A percentile compares a stretch with the other conserved stretches of the same genome.
phyloP scores from a whole-genome alignment of 2,888 invertebrate genomes.

The Sisyra nigra region DNA sequence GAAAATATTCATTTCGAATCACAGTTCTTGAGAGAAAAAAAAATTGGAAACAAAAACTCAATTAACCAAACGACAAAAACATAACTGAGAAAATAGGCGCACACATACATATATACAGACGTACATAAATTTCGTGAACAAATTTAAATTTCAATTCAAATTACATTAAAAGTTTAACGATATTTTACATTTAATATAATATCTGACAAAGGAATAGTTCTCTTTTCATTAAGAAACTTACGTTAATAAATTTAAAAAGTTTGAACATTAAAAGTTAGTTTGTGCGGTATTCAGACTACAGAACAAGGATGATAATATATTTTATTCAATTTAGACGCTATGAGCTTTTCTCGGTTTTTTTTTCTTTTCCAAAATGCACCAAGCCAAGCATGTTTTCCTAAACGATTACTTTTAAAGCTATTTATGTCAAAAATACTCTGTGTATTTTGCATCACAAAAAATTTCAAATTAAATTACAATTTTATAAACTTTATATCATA shows the following conservation, averaged over 20 bases:
- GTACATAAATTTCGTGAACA: not conserved
- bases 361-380: too few relatives aligned
- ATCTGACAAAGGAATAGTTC: conserved; percentile 1
- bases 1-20: not conserved
- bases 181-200: conserved; percentile 2
- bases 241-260: conserved; percentile 7
- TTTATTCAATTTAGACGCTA: too few relatives aligned
- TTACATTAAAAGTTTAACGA: conserved; percentile 1
- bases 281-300: too few relatives aligned
- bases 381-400: too few relatives aligned
- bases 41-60: not conserved
- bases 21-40: not conserved
- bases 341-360: too few relatives aligned
- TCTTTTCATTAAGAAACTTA: not conserved
- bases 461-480: too few relatives aligned
- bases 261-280: conserved; percentile 6
- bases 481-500: too few relatives aligned
- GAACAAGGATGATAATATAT: too few relatives aligned
- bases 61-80: not conserved
- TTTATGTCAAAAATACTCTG: too few relatives aligned
- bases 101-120: not conserved
- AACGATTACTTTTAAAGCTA: too few relatives aligned
- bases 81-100: not conserved
- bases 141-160: conserved; percentile 1
- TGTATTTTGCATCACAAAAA: too few relatives aligned